Evolutionary conservation across 2,113 vertebrate genomes (phyloP), one percentile per base, ranked within the genome.

Genomic region (Ailuropoda melanoleuca): DNA sequence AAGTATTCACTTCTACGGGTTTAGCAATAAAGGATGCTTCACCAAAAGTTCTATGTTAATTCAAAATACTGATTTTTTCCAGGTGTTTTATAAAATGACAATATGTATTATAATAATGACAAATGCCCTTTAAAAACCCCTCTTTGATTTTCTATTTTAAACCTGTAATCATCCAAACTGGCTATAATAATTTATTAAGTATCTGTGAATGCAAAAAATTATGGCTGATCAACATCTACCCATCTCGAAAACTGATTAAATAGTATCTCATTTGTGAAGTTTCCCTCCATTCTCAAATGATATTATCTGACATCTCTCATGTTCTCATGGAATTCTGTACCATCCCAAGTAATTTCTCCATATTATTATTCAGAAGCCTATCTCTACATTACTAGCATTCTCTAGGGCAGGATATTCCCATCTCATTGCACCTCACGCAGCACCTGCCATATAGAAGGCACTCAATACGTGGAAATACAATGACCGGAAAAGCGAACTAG

Each of bases 111-210:
- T 64, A 84, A 75, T 80, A 88, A 50, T 72, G 6, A 92, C 70
- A 31, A 81, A 83, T 31, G 56, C 6, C 11, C 9, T 75, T 60
- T 26, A 55, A 50, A 39, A 81, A 21, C 26, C 1, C 2, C 34
- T 93, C 46, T 80, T 92, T 91, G 82, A 6, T 56, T 86, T 82
- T 88, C 34, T 74, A 4, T 68, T 96, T 97, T 92, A 82, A 95
- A 95, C 58, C 5, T n/a, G 15, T 31, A n/a, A 23, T 92, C 90
- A 24, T 64, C 21, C 37, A 55, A 94, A 82, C 46, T 43, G 31
- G 4, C 37, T 85, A 23, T 55, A 26, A 15, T 70, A 53, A 78
- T 56, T 29, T 82, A 68, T 13, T 50, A 58, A 39, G 11, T 81
- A 82, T n/a, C 23, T 83, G 14, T 96, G 37, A 60, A 48, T 55